phyloP scores from a whole-genome alignment of 2,113 vertebrate species.

The Apaloderma vittatum region DNA sequence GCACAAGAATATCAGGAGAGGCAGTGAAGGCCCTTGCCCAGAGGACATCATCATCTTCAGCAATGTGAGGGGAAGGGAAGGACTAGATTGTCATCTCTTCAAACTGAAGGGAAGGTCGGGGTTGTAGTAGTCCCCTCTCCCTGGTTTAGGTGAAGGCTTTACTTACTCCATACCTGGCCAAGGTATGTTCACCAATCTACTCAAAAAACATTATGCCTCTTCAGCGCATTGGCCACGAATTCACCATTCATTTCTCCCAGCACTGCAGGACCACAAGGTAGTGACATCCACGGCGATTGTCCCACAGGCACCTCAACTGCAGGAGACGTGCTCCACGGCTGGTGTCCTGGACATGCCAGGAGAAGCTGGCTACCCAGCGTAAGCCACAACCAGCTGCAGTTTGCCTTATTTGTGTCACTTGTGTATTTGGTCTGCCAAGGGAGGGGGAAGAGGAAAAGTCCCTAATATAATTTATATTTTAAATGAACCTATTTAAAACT shows the following conservation, averaged over 20 bases:
- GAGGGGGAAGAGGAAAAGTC: not conserved
- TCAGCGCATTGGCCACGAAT: not conserved
- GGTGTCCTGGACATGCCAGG: fast-evolving
- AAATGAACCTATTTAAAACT: constrained; percentile 66
- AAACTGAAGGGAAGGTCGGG: not conserved
- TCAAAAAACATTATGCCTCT: not conserved
- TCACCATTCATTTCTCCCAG: not conserved
- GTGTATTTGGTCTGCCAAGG: not conserved
- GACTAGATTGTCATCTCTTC: not conserved
- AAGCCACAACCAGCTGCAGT: not conserved
- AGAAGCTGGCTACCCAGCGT: not conserved
- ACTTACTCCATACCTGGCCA: not conserved
- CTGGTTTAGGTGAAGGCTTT: not conserved
- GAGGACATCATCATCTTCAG: not conserved
- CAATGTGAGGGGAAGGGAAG: not conserved
- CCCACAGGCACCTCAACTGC: not conserved
- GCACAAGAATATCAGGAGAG: not conserved
- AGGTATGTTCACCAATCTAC: not conserved
- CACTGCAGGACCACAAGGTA: fast-evolving
- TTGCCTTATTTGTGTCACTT: constrained; percentile 4
- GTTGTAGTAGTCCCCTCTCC: not conserved
- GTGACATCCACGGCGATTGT: not conserved
- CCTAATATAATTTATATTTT: constrained; percentile 65
- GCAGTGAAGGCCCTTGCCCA: not conserved
- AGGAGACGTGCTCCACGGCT: not conserved